Evolutionary conservation across 2,888 invertebrate species (phyloP).

Genomic region (Melanostoma mellinum): DNA sequence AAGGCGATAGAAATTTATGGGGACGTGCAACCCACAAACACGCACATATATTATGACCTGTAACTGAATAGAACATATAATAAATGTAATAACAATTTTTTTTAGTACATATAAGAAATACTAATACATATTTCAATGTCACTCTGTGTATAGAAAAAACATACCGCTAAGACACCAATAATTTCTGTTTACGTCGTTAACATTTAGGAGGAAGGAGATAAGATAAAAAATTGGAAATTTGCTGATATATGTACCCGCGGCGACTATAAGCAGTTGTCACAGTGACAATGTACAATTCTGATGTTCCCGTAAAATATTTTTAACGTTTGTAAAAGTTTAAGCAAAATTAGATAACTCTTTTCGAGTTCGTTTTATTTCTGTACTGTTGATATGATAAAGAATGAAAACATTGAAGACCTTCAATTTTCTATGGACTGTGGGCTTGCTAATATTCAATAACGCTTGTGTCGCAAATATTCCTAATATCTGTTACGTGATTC

Average conservation of each 20-base stretch:
- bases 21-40: conserved; percentile 6
- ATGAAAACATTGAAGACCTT: conserved; percentile 10
- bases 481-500: conserved; percentile 61
- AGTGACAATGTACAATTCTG: conserved; percentile 15
- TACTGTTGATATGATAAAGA: conserved; percentile 18
- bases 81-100: background rate
- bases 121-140: conserved; percentile 3
- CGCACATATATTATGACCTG: conserved; percentile 22
- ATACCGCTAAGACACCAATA: conserved; percentile 24
- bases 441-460: conserved; percentile 43
- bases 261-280: conserved; percentile 21
- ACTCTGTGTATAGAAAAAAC: conserved; percentile 11
- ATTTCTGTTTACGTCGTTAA: conserved; percentile 50
- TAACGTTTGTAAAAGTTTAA: conserved; percentile 7
- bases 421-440: conserved; percentile 27
- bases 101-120: background rate
- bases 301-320: conserved; percentile 13
- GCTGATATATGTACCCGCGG: conserved; percentile 18
- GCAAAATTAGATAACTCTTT: conserved; percentile 3
- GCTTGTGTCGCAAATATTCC: conserved; percentile 48
- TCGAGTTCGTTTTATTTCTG: background rate
- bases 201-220: conserved; percentile 42
- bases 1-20: conserved; percentile 10
- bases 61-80: conserved; percentile 33
- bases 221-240: conserved; percentile 61